Conservation (phyloP, 2,797 vertebrate genomes). For the Coreius guichenoti region DNA sequence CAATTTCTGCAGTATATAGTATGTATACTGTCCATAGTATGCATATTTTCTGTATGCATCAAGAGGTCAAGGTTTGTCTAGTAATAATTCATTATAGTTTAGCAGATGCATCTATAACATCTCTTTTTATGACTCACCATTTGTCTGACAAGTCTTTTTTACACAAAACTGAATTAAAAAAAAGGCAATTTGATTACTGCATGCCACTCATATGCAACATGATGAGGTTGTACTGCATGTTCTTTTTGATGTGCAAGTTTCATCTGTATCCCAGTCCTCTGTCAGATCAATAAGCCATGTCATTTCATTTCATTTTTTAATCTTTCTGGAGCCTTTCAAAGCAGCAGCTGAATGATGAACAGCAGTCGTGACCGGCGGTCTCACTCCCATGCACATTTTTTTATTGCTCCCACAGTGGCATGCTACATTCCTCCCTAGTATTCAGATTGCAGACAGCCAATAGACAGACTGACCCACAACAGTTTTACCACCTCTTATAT, state of each 20-base stretch:
- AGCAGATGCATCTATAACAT: neutral
- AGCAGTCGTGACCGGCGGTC: slow-evolving; percentile 17
- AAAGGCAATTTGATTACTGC: neutral
- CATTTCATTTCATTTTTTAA: slow-evolving; percentile 20
- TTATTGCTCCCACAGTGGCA: slow-evolving; percentile 44
- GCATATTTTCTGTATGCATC: neutral
- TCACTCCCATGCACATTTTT: slow-evolving; percentile 43
- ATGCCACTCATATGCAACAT: neutral
- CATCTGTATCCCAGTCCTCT: neutral
- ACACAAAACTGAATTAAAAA: neutral
- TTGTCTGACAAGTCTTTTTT: neutral
- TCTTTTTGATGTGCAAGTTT: neutral
- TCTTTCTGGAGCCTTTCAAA: slow-evolving; percentile 24
- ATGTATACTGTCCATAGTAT: neutral
- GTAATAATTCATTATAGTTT: neutral
- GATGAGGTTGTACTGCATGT: neutral
- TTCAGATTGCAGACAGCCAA: slow-evolving; percentile 25
- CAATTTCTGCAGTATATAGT: neutral
- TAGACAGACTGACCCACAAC: slow-evolving; percentile 10
- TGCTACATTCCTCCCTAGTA: slow-evolving; percentile 47
- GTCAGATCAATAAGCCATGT: slow-evolving; percentile 13
- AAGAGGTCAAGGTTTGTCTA: neutral
- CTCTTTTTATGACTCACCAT: neutral
- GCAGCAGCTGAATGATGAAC: slow-evolving; percentile 17
- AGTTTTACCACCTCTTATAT: neutral